Evolutionary conservation across 30 jellyfish, hydroid and myxozoan genomes (phyloP).

Genomic region (Aurelia sp.): DNA sequence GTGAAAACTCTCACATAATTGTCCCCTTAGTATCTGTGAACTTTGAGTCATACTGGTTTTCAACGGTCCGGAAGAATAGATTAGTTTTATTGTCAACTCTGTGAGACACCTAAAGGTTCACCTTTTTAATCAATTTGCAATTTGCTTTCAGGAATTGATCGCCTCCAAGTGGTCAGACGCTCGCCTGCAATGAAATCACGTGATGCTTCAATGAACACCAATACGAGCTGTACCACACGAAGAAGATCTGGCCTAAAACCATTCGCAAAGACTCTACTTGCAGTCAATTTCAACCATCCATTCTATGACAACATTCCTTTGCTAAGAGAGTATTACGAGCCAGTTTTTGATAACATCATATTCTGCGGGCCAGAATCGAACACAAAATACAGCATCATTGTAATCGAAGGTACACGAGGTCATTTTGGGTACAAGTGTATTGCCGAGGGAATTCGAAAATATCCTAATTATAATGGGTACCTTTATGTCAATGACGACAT

Average conservation of each 20-base stretch:
- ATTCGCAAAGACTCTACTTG: slow-evolving; percentile 22
- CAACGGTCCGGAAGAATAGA: no score
- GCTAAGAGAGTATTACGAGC: slow-evolving; percentile 37
- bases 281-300: slow-evolving; percentile 65
- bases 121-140: no score
- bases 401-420: slow-evolving; percentile 49
- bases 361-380: slow-evolving; percentile 63
- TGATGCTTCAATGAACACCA: no score
- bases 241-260: not conserved
- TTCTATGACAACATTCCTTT: slow-evolving; percentile 54
- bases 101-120: no score
- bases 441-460: slow-evolving; percentile 36
- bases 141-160: no score
- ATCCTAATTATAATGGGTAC: slow-evolving; percentile 62
- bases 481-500: slow-evolving; percentile 78
- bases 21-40: no score
- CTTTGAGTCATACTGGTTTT: no score
- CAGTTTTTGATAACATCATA: slow-evolving; percentile 39
- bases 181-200: no score
- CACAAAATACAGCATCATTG: slow-evolving; percentile 2
- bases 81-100: no score
- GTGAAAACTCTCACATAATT: no score
- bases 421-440: slow-evolving; percentile 73
- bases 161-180: no score
- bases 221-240: no score